Conservation (phyloP, 2,113 vertebrate species). For the Diglossa brunneiventris region DNA sequence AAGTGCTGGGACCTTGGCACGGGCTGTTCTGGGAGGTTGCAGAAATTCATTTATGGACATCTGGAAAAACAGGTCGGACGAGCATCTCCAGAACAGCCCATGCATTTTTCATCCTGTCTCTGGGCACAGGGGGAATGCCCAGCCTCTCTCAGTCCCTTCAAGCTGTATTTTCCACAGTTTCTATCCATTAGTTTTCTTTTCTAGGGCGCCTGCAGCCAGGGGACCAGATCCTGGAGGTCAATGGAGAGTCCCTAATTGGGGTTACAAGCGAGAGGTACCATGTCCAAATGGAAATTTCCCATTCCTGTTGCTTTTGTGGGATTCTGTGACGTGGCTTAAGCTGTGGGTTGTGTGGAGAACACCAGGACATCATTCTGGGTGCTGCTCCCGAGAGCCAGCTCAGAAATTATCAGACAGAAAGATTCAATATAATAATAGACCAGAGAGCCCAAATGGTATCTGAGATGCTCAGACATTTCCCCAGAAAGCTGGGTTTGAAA, state of each 20-base stretch:
- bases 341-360: neutral
- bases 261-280: slow-evolving; percentile 87
- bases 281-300: neutral
- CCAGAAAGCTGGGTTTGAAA: neutral
- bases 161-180: slow-evolving; percentile 45
- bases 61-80: neutral
- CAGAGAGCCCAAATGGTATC: neutral
- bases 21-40: neutral
- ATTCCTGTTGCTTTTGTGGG: neutral
- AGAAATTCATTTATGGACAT: neutral
- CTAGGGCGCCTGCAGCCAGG: slow-evolving; percentile 86
- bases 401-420: neutral
- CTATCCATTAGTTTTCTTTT: slow-evolving; percentile 1
- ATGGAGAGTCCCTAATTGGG: slow-evolving; percentile 85
- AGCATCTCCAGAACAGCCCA: neutral
- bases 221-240: slow-evolving; percentile 92
- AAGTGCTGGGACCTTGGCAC: neutral
- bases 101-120: neutral
- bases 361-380: neutral
- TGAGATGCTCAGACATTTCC: neutral
- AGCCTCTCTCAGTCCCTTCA: slow-evolving; percentile 24
- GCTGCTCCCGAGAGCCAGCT: neutral
- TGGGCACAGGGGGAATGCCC: neutral
- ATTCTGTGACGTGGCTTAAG: neutral
- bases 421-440: neutral